Percentiles rank a stretch among this genome's conserved stretches.
phyloP scores from a whole-genome alignment of 2,797 vertebrate genomes.

The Trachops cirrhosus region DNA sequence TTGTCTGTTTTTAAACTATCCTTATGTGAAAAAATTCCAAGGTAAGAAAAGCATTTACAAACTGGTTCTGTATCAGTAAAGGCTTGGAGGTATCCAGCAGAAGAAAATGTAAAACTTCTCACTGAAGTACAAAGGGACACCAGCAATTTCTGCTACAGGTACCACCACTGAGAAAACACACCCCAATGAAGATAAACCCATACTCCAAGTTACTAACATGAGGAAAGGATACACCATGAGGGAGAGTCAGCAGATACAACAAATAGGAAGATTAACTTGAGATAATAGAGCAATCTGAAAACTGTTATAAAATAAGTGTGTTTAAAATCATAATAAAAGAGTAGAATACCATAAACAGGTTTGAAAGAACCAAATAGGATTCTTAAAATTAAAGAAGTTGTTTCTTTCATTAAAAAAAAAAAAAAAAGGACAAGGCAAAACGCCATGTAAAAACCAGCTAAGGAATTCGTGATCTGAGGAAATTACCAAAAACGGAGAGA shows the following conservation, averaged over 20 bases:
- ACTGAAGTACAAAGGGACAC: background rate
- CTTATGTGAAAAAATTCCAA: background rate
- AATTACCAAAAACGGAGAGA: background rate
- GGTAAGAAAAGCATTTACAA: conserved; percentile 16
- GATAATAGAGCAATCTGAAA: background rate
- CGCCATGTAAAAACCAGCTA: background rate
- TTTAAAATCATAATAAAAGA: background rate
- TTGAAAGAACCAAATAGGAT: background rate
- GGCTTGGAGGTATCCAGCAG: background rate
- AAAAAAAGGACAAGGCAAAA: background rate
- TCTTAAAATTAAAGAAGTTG: background rate
- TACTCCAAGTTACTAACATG: background rate
- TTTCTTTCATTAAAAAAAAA: background rate
- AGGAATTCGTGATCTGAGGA: background rate
- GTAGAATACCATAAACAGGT: background rate
- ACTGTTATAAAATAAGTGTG: background rate
- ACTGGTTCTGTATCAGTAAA: background rate
- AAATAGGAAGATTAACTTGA: background rate
- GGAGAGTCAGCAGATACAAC: background rate
- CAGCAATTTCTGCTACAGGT: background rate
- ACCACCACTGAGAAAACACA: background rate
- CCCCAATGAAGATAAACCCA: background rate
- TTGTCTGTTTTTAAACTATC: background rate
- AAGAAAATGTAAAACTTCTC: background rate
- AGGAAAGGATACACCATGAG: background rate